These are phyloP conservation scores for Smutsia temminckii DNA, from an alignment of 2,797 vertebrate genomes.

Conservation along the genomic window DNA sequence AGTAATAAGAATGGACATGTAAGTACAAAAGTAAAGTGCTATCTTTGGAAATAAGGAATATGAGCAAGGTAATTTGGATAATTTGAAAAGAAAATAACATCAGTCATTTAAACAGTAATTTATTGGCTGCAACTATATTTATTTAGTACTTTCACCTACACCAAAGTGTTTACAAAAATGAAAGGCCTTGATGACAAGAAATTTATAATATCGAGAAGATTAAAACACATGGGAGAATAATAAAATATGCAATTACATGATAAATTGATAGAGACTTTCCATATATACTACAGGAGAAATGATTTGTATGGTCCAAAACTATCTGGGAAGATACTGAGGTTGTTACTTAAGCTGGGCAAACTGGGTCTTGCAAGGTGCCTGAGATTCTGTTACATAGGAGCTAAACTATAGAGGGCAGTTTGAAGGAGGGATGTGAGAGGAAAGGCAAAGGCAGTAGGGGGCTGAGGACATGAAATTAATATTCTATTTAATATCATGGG, in stretches of 20 bases:
- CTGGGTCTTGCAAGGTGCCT: not conserved
- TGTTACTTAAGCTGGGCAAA: not conserved
- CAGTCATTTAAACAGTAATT: not conserved
- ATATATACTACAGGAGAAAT: not conserved
- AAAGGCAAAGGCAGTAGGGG: not conserved
- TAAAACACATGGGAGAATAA: not conserved
- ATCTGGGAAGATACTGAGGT: not conserved
- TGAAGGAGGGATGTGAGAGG: not conserved
- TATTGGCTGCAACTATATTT: not conserved
- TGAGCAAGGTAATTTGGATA: slow-evolving; percentile 20
- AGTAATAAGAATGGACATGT: slow-evolving; percentile 45
- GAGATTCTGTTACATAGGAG: not conserved
- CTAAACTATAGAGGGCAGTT: not conserved
- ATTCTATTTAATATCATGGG: not conserved
- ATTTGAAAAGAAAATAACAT: slow-evolving; percentile 36
- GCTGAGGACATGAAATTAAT: not conserved
- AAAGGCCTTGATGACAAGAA: not conserved
- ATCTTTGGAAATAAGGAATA: slow-evolving; percentile 57
- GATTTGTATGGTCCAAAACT: not conserved
- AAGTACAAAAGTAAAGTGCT: slow-evolving; percentile 55
- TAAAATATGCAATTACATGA: not conserved
- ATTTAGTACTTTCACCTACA: not conserved
- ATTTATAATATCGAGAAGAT: not conserved
- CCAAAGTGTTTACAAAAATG: not conserved
- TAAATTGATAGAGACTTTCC: not conserved